Conservation (phyloP, 2,113 vertebrate species). For the Datnioides undecimradiatus region DNA sequence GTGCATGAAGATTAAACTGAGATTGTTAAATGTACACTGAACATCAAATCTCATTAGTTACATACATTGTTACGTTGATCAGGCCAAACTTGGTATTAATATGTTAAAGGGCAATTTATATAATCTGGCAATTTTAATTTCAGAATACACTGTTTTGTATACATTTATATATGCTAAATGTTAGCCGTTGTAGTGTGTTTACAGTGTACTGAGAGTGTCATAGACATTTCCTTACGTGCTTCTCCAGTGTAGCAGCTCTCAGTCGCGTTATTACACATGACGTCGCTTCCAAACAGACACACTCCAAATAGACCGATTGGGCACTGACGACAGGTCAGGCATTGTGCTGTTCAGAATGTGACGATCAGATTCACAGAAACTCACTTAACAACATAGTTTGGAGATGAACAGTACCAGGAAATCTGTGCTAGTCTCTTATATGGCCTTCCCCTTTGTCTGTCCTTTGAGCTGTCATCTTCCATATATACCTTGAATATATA, state of each 20-base stretch:
- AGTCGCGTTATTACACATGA: slow-evolving; percentile 43
- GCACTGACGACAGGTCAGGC: slow-evolving; percentile 57
- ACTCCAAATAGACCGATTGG: not conserved
- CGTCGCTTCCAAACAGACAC: slow-evolving; percentile 10
- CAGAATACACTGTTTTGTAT: not conserved
- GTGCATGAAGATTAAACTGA: too few relatives aligned
- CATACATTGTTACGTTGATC: too few relatives aligned
- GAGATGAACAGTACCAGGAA: not conserved
- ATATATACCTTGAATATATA: not conserved
- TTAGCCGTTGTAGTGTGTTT: not conserved
- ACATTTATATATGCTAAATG: not conserved
- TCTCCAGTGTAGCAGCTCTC: slow-evolving; percentile 54
- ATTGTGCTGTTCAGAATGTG: slow-evolving; percentile 43
- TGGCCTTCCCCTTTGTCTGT: not conserved
- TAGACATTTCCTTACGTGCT: slow-evolving; percentile 51
- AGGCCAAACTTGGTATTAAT: too few relatives aligned
- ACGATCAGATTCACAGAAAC: not conserved
- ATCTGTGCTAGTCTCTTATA: not conserved
- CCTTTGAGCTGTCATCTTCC: not conserved
- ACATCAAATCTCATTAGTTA: too few relatives aligned
- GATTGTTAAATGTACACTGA: too few relatives aligned
- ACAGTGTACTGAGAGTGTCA: not conserved
- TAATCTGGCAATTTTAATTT: not conserved
- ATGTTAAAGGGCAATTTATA: too few relatives aligned
- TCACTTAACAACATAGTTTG: not conserved